Percentiles rank a stretch among this genome's conserved stretches.
phyloP scores from a whole-genome alignment of 2,797 vertebrate species.

The Malurus splendens region DNA sequence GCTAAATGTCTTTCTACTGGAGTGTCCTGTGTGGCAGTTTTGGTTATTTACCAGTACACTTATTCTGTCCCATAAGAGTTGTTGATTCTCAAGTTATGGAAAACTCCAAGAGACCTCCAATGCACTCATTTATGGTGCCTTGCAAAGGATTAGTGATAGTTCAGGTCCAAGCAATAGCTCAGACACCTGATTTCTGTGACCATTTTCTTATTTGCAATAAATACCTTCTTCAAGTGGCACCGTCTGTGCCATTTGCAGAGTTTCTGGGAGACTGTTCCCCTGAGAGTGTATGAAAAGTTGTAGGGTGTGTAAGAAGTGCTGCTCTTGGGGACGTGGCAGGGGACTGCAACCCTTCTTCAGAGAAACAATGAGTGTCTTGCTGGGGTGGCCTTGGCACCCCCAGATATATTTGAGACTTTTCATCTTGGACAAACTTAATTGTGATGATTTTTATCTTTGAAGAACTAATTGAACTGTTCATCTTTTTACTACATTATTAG shows the following conservation, averaged over 20 bases:
- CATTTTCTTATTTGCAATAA: not conserved
- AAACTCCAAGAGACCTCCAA: not conserved
- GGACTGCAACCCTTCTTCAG: not conserved
- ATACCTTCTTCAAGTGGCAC: not conserved
- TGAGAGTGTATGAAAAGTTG: not conserved
- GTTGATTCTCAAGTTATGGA: not conserved
- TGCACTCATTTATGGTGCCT: not conserved
- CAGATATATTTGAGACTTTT: not conserved
- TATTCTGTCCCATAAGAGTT: not conserved
- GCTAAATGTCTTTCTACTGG: not conserved
- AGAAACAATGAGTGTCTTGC: not conserved
- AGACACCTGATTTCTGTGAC: not conserved
- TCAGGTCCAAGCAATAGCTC: not conserved
- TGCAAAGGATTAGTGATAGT: not conserved
- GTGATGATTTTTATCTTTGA: not conserved
- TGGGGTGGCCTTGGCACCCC: not conserved
- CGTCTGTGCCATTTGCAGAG: not conserved
- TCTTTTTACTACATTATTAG: not conserved
- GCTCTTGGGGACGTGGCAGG: not conserved
- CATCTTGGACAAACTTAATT: rapidly evolving
- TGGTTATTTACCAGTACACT: not conserved
- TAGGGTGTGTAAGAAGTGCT: not conserved
- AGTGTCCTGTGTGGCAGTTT: not conserved
- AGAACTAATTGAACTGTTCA: not conserved
- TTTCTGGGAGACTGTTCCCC: not conserved